These are phyloP conservation scores for Chrosomus eos DNA, from an alignment of 2,797 vertebrate species.

Conservation along the genomic window DNA sequence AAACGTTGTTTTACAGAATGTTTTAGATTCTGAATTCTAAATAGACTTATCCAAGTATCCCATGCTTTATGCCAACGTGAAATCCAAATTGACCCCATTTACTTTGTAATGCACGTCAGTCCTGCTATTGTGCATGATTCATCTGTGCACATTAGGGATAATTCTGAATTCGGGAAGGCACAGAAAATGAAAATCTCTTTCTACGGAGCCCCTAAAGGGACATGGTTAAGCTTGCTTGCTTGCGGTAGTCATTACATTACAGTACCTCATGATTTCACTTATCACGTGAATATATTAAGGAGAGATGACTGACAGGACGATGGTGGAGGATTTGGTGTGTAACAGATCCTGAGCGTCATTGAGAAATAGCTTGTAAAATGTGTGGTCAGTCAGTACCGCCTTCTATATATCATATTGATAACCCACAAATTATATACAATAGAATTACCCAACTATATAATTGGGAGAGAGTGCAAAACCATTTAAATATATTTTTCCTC, in stretches of 20 bases:
- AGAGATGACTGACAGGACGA: not conserved
- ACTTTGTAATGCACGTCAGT: not conserved
- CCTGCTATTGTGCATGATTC: not conserved
- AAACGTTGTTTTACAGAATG: slow-evolving; percentile 1
- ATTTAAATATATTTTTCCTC: no score
- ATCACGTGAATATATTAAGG: not conserved
- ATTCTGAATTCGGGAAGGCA: not conserved
- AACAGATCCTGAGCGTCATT: not conserved
- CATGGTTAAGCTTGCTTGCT: not conserved
- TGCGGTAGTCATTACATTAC: no score
- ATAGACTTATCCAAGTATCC: not conserved
- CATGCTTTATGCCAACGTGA: not conserved
- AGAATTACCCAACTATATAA: no score
- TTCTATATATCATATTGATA: not conserved
- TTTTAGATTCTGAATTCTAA: slow-evolving; percentile 13
- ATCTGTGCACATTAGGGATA: not conserved
- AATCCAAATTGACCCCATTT: not conserved
- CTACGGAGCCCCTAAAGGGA: not conserved
- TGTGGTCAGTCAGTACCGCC: not conserved
- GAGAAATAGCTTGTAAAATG: not conserved
- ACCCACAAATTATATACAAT: no score
- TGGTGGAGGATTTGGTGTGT: not conserved
- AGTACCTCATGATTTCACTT: not conserved
- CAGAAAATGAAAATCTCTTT: not conserved
- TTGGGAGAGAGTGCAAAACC: not conserved